Evolutionary conservation across 2,888 invertebrate species (phyloP).

Genomic region (Antitype chi): DNA sequence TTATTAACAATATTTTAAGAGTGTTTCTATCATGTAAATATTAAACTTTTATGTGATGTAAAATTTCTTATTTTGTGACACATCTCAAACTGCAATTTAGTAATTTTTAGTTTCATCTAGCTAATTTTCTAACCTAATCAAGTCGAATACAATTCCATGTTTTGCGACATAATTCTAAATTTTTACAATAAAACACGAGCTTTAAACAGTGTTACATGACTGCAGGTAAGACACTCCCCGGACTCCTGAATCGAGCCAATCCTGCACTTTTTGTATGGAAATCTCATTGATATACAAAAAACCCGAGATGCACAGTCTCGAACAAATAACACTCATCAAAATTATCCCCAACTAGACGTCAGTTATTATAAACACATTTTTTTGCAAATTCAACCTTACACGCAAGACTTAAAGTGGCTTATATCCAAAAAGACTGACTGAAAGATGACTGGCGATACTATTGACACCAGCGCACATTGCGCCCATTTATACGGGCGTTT

Average conservation of each 20-base stretch:
- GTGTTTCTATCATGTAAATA: constrained; percentile 2
- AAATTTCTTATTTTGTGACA: constrained; percentile 23
- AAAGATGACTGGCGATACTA: too few relatives aligned
- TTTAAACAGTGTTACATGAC: constrained; percentile 41
- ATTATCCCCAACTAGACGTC: too few relatives aligned
- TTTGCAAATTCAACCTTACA: too few relatives aligned
- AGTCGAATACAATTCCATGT: constrained; percentile 33
- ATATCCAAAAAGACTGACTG: too few relatives aligned
- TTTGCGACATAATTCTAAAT: constrained; percentile 5
- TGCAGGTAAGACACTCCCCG: constrained; percentile 11
- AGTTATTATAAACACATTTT: too few relatives aligned
- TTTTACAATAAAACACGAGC: constrained; percentile 20
- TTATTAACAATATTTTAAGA: constrained; percentile 11
- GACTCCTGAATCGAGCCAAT: background rate
- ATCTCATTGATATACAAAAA: background rate
- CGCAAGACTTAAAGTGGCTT: too few relatives aligned
- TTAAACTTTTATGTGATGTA: constrained; percentile 3
- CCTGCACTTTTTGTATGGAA: background rate
- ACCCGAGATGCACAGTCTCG: too few relatives aligned
- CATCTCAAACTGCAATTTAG: constrained; percentile 26
- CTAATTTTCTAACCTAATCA: constrained; percentile 37
- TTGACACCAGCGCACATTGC: too few relatives aligned
- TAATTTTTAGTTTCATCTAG: constrained; percentile 56
- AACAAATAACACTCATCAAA: too few relatives aligned
- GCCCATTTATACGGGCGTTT: too few relatives aligned